phyloP scores from a whole-genome alignment of 2,888 invertebrate species.

The Gryllus longicercus region DNA sequence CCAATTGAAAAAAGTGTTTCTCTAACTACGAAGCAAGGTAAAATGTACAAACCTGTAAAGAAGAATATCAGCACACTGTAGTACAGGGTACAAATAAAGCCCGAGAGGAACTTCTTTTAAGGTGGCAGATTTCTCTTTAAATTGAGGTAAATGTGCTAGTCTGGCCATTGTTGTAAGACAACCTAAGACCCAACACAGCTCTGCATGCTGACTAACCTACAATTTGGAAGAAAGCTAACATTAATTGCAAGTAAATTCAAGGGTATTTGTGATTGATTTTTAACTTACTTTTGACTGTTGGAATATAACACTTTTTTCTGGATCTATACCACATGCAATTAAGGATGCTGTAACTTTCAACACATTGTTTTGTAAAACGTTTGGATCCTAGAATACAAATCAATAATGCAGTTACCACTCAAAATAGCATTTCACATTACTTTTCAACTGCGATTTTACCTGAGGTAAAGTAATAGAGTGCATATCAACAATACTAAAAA shows the following conservation, averaged over 20 bases:
- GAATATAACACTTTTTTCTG: slow-evolving; percentile 74
- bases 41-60: slow-evolving; percentile 69
- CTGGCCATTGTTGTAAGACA: slow-evolving; percentile 79
- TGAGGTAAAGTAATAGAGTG: slow-evolving; percentile 87
- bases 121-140: slow-evolving; percentile 76
- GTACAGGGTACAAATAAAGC: slow-evolving; percentile 86
- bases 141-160: slow-evolving; percentile 82
- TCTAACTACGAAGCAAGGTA: too few species aligned
- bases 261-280: not conserved
- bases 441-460: slow-evolving; percentile 47
- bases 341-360: slow-evolving; percentile 77
- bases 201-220: slow-evolving; percentile 73
- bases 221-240: not conserved
- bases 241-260: not conserved
- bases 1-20: too few species aligned
- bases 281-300: slow-evolving; percentile 71
- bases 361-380: slow-evolving; percentile 61
- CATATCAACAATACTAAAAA: slow-evolving; percentile 85
- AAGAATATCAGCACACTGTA: slow-evolving; percentile 94
- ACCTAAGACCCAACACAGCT: slow-evolving; percentile 83
- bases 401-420: not conserved
- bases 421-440: not conserved
- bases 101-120: slow-evolving; percentile 78
- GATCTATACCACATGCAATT: slow-evolving; percentile 87
- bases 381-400: slow-evolving; percentile 55